These are phyloP conservation scores for Melinaea marsaeus DNA, from an alignment of 2,888 invertebrate genomes.

Conservation along the genomic window DNA sequence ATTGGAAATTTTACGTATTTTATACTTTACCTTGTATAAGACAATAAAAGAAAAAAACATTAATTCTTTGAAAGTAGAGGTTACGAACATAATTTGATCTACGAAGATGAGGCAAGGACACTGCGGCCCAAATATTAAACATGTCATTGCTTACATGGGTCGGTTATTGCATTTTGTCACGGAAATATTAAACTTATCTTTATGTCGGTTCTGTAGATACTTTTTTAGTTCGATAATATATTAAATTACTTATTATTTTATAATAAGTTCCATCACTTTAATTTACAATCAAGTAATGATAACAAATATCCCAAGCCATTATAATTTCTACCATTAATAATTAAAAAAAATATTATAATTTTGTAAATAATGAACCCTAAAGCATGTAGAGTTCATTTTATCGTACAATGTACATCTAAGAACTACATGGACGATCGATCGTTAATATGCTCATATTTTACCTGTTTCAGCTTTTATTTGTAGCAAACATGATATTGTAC, in stretches of 20 bases:
- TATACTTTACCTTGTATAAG: no score
- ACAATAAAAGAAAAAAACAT: background rate
- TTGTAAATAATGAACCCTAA: slow-evolving; percentile 46
- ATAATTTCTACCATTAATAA: slow-evolving; percentile 9
- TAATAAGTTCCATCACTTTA: background rate
- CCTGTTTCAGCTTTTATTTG: slow-evolving; percentile 55
- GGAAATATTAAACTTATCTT: slow-evolving; percentile 11
- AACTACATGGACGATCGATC: slow-evolving; percentile 41
- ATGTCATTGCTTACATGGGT: slow-evolving; percentile 13
- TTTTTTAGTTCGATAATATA: no score
- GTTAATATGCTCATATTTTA: slow-evolving; percentile 55
- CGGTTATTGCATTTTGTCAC: slow-evolving; percentile 28
- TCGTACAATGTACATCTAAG: slow-evolving; percentile 63
- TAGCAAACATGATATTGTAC: slow-evolving; percentile 65
- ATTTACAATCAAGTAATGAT: background rate
- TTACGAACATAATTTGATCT: background rate
- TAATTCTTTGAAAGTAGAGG: background rate
- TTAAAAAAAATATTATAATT: no score
- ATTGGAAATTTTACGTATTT: no score
- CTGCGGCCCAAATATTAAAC: slow-evolving; percentile 16
- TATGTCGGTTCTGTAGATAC: slow-evolving; percentile 16
- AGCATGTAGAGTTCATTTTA: slow-evolving; percentile 53
- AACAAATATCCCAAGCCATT: background rate
- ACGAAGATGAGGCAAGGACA: background rate
- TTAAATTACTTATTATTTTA: background rate